Evolutionary conservation across 2,113 vertebrate species (phyloP), one percentile per base, ranked within the genome.

Genomic region (Oreocharis arfaki): DNA sequence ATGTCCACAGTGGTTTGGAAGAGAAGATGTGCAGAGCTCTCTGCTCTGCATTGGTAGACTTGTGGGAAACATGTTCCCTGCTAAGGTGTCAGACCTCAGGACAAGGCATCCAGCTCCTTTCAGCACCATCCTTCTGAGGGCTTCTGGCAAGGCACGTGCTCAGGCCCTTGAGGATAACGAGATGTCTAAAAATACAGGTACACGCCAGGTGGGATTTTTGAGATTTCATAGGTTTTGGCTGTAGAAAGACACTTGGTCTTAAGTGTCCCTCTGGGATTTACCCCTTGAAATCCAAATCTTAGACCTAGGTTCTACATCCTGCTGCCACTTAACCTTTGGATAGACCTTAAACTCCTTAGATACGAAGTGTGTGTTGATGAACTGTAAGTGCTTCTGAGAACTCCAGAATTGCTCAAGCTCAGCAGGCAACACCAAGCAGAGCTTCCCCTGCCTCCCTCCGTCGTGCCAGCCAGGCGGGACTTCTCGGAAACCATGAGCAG

Each of bases 371-470:
- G 2, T 47, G 79, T 39, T 87, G 89, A 80, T 86, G 32, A 96
- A 50, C 13, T 23, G 1, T 24, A 12, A 80, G 71, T 19, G 16
- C 5, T 96, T 93, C 92, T 37, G 92, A 91, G 92, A 93, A 94
- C 49, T 91, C 91, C 86, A 74, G 55, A 74, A 81, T 97, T 97
- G 91, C 96, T 93, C 73, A 97, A 96, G 78, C 18, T 0, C 61
- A 52, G 27, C 41, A 68, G 55, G 11, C 81, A 63, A 7, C 30
- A 28, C 12, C 21, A 41, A 41, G 22, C n/a, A 83, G 76, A 71
- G 76, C 83, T 97, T 97, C 94, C 94, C 64, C 89, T 96, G 39
- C 55, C 55, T 84, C 46, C 55, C 64, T 94, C 18, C 0, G 0
- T 28, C 0, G 0, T 87, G 78, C 52, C 74, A 84, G 74, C 35